Evolutionary conservation across 2,797 vertebrate genomes (phyloP).

Genomic region (Serranus cabrilla): DNA sequence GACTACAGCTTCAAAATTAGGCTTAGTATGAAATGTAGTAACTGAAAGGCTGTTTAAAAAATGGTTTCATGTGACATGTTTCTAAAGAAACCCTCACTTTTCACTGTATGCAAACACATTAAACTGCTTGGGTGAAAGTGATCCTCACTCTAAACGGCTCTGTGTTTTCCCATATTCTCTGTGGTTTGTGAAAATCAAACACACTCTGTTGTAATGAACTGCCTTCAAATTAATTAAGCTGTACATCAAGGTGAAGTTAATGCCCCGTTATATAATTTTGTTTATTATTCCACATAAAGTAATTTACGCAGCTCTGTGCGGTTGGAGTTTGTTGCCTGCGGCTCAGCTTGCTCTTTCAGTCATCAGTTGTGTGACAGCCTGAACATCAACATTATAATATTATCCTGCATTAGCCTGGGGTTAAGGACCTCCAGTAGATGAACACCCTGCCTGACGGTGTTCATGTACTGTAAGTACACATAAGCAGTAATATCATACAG

Average conservation of each 20-base stretch:
- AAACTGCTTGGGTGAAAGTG: neutral
- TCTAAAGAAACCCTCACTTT: neutral
- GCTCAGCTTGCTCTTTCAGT: conserved; percentile 48
- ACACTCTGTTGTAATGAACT: conserved; percentile 31
- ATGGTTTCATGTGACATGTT: rapidly evolving
- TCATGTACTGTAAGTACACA: conserved; percentile 39
- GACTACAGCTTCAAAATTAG: conserved; percentile 1
- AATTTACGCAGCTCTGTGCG: conserved; percentile 24
- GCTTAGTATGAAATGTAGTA: neutral
- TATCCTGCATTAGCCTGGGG: conserved; percentile 57
- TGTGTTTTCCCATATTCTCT: conserved; percentile 23
- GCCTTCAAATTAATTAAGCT: conserved; percentile 20
- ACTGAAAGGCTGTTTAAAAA: neutral
- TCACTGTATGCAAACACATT: neutral
- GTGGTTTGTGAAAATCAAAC: conserved; percentile 41
- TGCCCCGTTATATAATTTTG: conserved; percentile 26
- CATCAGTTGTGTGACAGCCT: conserved; percentile 37
- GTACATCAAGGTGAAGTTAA: conserved; percentile 34
- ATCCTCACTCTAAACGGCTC: conserved; percentile 1
- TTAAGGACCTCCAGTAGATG: conserved; percentile 60
- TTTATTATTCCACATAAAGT: conserved; percentile 36
- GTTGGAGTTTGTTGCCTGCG: conserved; percentile 37
- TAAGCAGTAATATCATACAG: conserved; percentile 52
- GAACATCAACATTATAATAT: conserved; percentile 63
- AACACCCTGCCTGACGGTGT: conserved; percentile 39